Percentiles rank a stretch among this genome's conserved stretches.
Conservation (phyloP, 1,140 invertebrate species). For the Drosophila truncata region DNA sequence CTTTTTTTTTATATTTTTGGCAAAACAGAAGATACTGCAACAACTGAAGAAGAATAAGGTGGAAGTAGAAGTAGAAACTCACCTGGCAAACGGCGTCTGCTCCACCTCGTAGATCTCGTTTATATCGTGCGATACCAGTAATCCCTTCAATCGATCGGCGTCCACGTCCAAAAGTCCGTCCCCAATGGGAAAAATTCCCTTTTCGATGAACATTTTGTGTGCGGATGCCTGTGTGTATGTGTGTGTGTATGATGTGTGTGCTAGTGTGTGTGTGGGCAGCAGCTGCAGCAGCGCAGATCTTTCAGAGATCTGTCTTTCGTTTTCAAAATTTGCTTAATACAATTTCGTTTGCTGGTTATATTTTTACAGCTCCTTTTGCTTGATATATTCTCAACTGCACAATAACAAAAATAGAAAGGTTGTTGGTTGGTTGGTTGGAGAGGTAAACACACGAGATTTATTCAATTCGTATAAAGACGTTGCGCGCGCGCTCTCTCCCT, state of each 20-base stretch:
- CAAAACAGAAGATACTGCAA: constrained; percentile 31
- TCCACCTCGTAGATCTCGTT: constrained; percentile 89
- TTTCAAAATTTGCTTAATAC: constrained; percentile 25
- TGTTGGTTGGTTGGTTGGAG: constrained; percentile 16
- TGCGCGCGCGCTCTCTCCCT: constrained; percentile 58
- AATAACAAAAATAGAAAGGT: constrained; percentile 47
- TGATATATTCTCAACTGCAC: constrained; percentile 32
- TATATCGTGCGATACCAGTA: constrained; percentile 88
- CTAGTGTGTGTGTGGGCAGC: constrained; percentile 22
- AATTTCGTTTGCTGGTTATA: constrained; percentile 47
- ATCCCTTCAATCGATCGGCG: constrained; percentile 87
- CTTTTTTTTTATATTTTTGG: constrained; percentile 14
- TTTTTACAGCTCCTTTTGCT: constrained; percentile 26
- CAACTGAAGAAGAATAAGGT: constrained; percentile 12
- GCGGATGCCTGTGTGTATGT: constrained; percentile 33
- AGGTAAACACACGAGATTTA: constrained; percentile 31
- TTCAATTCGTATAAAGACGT: constrained; percentile 30
- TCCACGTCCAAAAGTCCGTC: constrained; percentile 89
- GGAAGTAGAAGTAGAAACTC: constrained; percentile 63
- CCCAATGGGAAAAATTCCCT: constrained; percentile 86
- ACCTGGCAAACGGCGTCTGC: constrained; percentile 90
- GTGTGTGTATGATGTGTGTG: constrained; percentile 33
- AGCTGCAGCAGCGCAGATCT: constrained; percentile 18
- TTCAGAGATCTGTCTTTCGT: constrained; percentile 37
- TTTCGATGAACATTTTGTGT: constrained; percentile 82